Percentiles rank a stretch among this genome's conserved stretches.
These are phyloP conservation scores for Ellobium chinense DNA, from an alignment of 2,888 invertebrate species.

Conservation along the genomic window DNA sequence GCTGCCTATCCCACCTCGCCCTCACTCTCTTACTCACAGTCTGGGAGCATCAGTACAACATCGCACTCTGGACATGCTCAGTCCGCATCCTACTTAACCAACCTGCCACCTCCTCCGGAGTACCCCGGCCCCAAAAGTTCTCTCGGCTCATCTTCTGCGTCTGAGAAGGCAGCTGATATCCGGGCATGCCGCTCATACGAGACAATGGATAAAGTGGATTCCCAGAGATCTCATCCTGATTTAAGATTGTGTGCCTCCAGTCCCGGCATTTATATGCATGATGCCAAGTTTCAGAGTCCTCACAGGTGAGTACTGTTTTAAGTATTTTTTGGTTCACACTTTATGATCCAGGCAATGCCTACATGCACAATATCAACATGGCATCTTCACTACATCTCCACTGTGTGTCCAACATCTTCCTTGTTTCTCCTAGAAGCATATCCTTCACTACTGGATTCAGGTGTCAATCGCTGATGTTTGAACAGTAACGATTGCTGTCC, in stretches of 20 bases:
- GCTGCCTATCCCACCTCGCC: neutral
- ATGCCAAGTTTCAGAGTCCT: constrained; percentile 19
- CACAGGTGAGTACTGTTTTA: constrained; percentile 3
- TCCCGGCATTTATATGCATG: constrained; percentile 39
- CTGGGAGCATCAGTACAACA: constrained; percentile 8
- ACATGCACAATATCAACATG: too few relatives aligned
- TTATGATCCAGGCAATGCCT: too few relatives aligned
- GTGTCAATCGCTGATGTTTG: too few relatives aligned
- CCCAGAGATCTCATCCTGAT: constrained; percentile 3
- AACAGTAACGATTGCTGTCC: too few relatives aligned
- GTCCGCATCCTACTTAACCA: constrained; percentile 58
- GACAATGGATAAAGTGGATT: constrained; percentile 29
- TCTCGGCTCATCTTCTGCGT: neutral
- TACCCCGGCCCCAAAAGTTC: constrained; percentile 67
- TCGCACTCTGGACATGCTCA: constrained; percentile 39
- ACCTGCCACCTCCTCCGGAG: constrained; percentile 73
- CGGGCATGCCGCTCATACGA: constrained; percentile 40
- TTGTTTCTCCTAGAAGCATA: too few relatives aligned
- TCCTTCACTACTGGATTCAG: too few relatives aligned
- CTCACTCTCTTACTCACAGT: neutral
- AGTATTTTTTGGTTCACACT: neutral
- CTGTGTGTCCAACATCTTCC: too few relatives aligned
- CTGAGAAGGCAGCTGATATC: constrained; percentile 17
- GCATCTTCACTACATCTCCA: too few relatives aligned
- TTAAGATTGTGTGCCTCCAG: constrained; percentile 37